Base-by-base conservation (phyloP, 2,113 vertebrate genomes). In the Rhinopomastus cyanomelas region DNA sequence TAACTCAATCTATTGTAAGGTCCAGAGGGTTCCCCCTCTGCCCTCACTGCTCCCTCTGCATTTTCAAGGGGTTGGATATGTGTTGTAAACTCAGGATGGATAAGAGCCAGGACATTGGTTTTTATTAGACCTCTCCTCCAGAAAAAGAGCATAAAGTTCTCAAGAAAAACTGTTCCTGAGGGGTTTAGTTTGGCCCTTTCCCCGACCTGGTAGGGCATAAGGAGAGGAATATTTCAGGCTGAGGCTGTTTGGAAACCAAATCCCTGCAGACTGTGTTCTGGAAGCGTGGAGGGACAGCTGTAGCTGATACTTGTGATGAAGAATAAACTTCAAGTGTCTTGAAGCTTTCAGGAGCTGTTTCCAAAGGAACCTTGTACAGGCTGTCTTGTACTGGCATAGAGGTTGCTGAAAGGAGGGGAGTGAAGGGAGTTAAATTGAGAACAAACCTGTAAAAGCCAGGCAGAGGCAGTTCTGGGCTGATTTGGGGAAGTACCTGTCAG, bases 11-110 rank as follows among this genome's bases (percentile, higher is more conserved):
- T 10, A 8, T 21, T 52, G 7, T 53, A 61, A 59, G 4, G 3
- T 7, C 9, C 2, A 0, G 51, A 26, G 14, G 20, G 3, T 91
- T 66, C 17, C 46, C 3, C 14, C 12, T 9, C 3, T 0, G 3
- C 2, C 5, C 22, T 10, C 3, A 4, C 5, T 51, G 17, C 2
- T 4, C 20, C 20, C 7, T 61, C 52, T 44, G 32, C 36, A 26
- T 72, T 81, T 81, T 75, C 29, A 44, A 14, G 29, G 34, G 46
- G 18, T 36, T 77, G 29, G 34, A 19, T 3, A 1, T 8, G 48
- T 29, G 26, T 75, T 72, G 6, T 3, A 69, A 90, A 75, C 53
- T 32, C 26, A 5, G 12, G 11, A 20, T 52, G 29, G 65, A 8
- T 25, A 48, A 59, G 8, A 9, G 42, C 36, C 5, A n/a, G 34